Evolutionary conservation across 1,140 invertebrate genomes (phyloP).

Genomic region (Nebria ingens): DNA sequence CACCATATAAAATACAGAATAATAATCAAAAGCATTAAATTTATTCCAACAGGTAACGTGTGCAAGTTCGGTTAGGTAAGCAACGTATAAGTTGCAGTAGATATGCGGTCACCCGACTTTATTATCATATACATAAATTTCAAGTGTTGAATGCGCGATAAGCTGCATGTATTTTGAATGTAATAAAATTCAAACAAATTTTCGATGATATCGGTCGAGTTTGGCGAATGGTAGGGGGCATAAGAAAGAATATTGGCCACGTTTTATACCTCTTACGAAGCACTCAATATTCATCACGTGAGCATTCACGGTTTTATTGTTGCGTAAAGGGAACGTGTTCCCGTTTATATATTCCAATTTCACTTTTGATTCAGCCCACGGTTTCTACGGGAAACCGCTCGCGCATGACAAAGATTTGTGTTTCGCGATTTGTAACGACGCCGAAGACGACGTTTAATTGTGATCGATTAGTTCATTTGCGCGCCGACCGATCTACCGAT

Average conservation of each 20-base stretch:
- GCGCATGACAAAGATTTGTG: conserved; percentile 9
- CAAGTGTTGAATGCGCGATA: conserved; percentile 3
- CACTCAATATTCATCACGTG: conserved; percentile 7
- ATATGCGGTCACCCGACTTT: not conserved
- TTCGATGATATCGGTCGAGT: not conserved
- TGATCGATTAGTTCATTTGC: conserved; percentile 8
- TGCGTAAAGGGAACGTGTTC: conserved; percentile 4
- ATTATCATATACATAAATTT: conserved; percentile 8
- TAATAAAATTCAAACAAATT: conserved; percentile 4
- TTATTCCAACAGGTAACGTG: not conserved
- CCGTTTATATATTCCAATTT: not conserved
- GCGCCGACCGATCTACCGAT: not conserved
- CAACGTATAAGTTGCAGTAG: not conserved
- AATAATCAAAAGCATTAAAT: not conserved
- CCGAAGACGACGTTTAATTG: conserved; percentile 1
- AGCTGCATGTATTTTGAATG: not conserved
- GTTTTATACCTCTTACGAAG: conserved; percentile 3
- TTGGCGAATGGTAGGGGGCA: not conserved
- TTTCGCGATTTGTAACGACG: conserved; percentile 8
- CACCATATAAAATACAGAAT: conserved; percentile 4
- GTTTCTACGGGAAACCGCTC: not conserved
- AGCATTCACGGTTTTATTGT: conserved; percentile 8
- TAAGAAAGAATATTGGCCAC: not conserved
- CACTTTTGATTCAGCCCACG: conserved; percentile 4
- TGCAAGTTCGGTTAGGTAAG: too few relatives aligned